Evolutionary conservation across 2,888 invertebrate species (phyloP), one percentile per base, ranked within the genome.

Genomic region (Calliopum simillimum): DNA sequence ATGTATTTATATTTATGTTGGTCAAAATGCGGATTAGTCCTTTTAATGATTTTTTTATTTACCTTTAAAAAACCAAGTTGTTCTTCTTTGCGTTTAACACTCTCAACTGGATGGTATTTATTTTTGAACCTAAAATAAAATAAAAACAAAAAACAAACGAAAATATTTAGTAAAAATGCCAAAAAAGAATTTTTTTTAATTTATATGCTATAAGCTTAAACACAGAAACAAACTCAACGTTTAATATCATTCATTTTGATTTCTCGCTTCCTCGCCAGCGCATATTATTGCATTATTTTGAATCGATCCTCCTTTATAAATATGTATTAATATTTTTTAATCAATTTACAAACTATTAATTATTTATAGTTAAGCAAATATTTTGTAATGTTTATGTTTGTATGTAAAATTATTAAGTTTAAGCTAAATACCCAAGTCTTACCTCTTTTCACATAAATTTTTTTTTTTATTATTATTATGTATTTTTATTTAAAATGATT

Each of bases 101-200:
- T 95, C 82, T 99, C 98, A 86, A 97, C 97, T 3, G 99, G 99
- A 86, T 99, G 99, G 84, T 99, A 99, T 88, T 99, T 99, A 79
- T 95, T 92, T 88, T 98, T 97, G 90, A 99, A 99, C 99, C 99
- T 99, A 88, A 71, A 82, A 78, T 99, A 88, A 71, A 82, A 78
- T 2, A 67, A 65, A 72, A 41, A 56, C 51, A 68, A 68, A 63
- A 51, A 14, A 69, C 44, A 33, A 33, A 33, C 5, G 5, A 33
- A 33, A 33, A 8, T 8, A 33, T 33, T 33, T 33, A 33, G 33
- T 25, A 59, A 59, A 63, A 58, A 44, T 43, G 63, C 14, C 21
- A 67, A 69, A 16, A 55, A 2, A 23, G 68, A 41, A 56, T 43
- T 70, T 67, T n/a, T 63, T 47, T 59, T 41, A 44, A 12, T 23